These are phyloP conservation scores for Drosophila diplacantha DNA, from an alignment of 2,888 invertebrate genomes.

Conservation along the genomic window DNA sequence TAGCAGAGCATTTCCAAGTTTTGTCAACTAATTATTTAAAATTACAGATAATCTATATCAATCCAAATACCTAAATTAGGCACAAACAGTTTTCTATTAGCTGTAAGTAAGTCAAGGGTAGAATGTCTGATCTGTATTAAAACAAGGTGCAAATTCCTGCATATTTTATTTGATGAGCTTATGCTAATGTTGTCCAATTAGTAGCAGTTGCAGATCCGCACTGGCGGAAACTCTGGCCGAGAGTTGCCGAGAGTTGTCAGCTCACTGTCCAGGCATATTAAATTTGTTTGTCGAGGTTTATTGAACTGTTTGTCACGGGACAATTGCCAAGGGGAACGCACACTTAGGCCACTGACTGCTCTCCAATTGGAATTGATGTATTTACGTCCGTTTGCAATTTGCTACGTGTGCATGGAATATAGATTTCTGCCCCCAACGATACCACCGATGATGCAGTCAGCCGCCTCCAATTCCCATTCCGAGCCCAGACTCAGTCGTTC, in stretches of 20 bases:
- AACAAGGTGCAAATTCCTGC: background rate
- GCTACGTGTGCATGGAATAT: slow-evolving; percentile 62
- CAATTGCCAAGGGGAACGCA: slow-evolving; percentile 9
- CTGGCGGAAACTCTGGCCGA: slow-evolving; percentile 1
- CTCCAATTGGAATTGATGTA: slow-evolving; percentile 64
- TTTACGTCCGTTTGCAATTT: slow-evolving; percentile 72
- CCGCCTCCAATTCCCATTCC: slow-evolving; percentile 33
- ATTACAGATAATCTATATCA: background rate
- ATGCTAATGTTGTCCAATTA: slow-evolving; percentile 66
- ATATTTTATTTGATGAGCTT: slow-evolving; percentile 44
- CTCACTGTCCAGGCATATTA: slow-evolving; percentile 54
- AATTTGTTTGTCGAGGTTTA: slow-evolving; percentile 56
- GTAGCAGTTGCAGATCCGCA: slow-evolving; percentile 43
- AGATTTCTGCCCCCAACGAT: slow-evolving; percentile 53
- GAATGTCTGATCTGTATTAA: no score
- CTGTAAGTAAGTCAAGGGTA: no score
- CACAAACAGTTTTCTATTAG: no score
- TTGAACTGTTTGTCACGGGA: slow-evolving; percentile 63
- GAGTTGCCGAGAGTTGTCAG: slow-evolving; percentile 29
- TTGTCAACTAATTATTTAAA: no score
- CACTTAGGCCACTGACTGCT: slow-evolving; percentile 44
- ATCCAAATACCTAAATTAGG: no score
- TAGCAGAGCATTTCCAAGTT: no score
- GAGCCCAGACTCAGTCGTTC: slow-evolving; percentile 12
- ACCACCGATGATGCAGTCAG: slow-evolving; percentile 52